These are phyloP conservation scores for Anguilla pacifica DNA, from an alignment of 2,797 vertebrate species.

Conservation along the genomic window DNA sequence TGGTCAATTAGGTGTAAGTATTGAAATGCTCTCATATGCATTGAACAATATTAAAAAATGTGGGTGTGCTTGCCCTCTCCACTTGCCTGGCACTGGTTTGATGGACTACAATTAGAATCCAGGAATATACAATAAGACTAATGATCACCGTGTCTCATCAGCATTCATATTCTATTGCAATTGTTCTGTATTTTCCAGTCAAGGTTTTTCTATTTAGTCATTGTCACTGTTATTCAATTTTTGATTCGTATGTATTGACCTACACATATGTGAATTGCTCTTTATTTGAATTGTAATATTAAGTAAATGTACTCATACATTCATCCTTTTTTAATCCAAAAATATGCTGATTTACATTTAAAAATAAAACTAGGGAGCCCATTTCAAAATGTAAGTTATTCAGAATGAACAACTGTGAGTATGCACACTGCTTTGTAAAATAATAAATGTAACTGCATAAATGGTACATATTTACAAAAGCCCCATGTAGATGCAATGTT, in stretches of 20 bases:
- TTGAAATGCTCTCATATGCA: conserved; percentile 16
- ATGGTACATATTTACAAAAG: not conserved
- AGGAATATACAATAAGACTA: not conserved
- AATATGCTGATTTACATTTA: not conserved
- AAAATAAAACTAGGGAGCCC: not conserved
- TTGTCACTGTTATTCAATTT: not conserved
- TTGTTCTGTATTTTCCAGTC: not conserved
- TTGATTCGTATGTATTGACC: not conserved
- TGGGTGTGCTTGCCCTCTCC: not conserved
- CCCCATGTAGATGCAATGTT: not conserved
- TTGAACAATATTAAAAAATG: not conserved
- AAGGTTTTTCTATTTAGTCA: not conserved
- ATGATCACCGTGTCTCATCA: not conserved
- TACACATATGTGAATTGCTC: not conserved
- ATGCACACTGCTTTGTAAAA: not conserved
- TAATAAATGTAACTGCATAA: no score
- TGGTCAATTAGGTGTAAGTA: conserved; percentile 26
- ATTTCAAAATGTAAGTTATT: not conserved
- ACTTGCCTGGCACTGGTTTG: not conserved
- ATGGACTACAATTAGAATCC: not conserved
- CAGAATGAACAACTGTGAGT: not conserved
- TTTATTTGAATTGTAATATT: not conserved
- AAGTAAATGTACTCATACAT: not conserved
- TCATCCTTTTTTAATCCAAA: not conserved
- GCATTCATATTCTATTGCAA: not conserved